These are phyloP conservation scores for Pluvialis apricaria DNA, from an alignment of 2,113 vertebrate species.

Conservation along the genomic window DNA sequence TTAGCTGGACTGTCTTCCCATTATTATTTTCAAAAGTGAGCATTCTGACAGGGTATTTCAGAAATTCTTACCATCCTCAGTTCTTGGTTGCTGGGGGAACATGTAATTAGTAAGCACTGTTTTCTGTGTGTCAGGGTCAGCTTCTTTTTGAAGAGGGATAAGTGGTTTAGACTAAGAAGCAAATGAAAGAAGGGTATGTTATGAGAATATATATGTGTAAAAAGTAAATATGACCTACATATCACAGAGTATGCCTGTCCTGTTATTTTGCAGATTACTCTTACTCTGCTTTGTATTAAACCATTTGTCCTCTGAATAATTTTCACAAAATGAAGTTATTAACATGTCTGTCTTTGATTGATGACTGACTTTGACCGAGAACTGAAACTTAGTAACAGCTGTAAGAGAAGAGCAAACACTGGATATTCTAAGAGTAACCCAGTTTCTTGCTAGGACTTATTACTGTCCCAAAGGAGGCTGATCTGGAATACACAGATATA, in stretches of 20 bases:
- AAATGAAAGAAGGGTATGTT: not conserved
- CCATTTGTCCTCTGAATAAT: not conserved
- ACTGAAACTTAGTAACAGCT: not conserved
- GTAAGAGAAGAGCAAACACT: not conserved
- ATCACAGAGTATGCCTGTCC: not conserved
- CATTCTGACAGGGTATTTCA: not conserved
- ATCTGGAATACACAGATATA: not conserved
- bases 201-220: not conserved
- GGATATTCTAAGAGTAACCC: not conserved
- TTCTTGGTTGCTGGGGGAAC: slow-evolving; percentile 94
- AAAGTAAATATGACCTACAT: not conserved
- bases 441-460: not conserved
- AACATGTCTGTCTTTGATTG: not conserved
- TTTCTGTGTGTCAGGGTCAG: slow-evolving; percentile 87
- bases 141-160: slow-evolving; percentile 98
- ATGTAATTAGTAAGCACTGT: slow-evolving; percentile 98
- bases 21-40: not conserved
- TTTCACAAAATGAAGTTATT: not conserved
- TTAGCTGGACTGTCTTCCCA: not conserved
- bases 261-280: not conserved
- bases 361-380: not conserved
- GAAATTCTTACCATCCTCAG: slow-evolving; percentile 89
- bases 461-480: not conserved
- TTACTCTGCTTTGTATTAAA: not conserved
- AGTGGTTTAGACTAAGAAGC: slow-evolving; percentile 88